These are phyloP conservation scores for Elymnias hypermnestra DNA, from an alignment of 1,140 invertebrate species.

Conservation along the genomic window DNA sequence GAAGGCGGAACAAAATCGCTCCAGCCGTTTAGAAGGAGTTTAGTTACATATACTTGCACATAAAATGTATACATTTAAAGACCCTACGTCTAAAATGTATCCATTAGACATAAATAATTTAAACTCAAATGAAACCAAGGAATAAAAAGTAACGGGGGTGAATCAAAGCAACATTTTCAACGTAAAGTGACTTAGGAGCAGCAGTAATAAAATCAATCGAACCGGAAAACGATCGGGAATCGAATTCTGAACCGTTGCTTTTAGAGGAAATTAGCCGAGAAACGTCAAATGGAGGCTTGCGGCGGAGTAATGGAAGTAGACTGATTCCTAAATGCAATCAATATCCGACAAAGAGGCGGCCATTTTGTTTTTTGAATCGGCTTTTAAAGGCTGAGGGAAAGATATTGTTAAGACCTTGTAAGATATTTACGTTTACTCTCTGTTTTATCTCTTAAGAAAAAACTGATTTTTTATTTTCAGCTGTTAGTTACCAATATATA, in stretches of 20 bases:
- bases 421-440: neutral
- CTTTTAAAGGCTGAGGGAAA: neutral
- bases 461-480: too few species aligned
- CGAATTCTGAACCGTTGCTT: conserved; percentile 24
- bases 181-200: conserved; percentile 12
- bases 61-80: too few species aligned
- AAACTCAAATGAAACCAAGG: neutral
- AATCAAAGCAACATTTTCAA: conserved; percentile 3
- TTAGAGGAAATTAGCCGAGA: conserved; percentile 23
- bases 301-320: conserved; percentile 19
- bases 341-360: conserved; percentile 4
- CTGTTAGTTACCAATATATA: too few species aligned
- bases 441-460: too few species aligned
- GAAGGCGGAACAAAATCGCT: too few species aligned
- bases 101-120: conserved; percentile 1
- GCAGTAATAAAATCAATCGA: conserved; percentile 23
- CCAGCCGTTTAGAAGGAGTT: too few species aligned
- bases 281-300: conserved; percentile 17
- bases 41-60: too few species aligned
- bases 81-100: too few species aligned
- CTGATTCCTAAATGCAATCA: conserved; percentile 21
- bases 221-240: conserved; percentile 27
- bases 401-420: neutral
- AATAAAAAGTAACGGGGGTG: neutral
- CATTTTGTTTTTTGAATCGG: neutral